Evolutionary conservation across 2,797 vertebrate species (phyloP).

Genomic region (Myripristis murdjan): DNA sequence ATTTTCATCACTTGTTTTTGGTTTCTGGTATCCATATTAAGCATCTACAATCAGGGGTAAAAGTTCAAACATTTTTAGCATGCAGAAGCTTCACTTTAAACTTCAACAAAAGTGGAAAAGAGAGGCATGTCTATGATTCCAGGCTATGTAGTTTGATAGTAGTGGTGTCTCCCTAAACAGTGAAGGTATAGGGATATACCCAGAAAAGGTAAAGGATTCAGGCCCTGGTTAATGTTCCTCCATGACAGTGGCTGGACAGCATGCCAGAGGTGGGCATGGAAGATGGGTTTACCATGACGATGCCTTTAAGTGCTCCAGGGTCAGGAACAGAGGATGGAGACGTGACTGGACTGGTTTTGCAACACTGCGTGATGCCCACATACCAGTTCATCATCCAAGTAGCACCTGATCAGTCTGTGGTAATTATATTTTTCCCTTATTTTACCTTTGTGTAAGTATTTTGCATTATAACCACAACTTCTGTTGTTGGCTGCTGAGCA

Average conservation of each 20-base stretch:
- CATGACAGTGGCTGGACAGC: constrained; percentile 71
- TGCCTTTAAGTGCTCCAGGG: constrained; percentile 51
- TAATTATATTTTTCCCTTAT: constrained; percentile 49
- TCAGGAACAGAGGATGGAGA: constrained; percentile 64
- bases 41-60: too few relatives aligned
- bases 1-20: too few relatives aligned
- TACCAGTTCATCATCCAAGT: constrained; percentile 87
- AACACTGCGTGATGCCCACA: constrained; percentile 82
- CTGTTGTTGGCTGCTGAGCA: too few relatives aligned
- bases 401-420: constrained; percentile 75
- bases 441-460: background rate
- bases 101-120: too few relatives aligned
- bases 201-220: background rate
- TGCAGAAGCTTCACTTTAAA: too few relatives aligned
- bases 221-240: background rate
- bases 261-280: constrained; percentile 69
- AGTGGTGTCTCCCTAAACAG: too few relatives aligned
- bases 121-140: background rate
- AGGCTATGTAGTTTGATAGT: background rate
- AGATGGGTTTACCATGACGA: constrained; percentile 63
- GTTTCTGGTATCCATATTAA: too few relatives aligned
- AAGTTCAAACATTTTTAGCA: too few relatives aligned
- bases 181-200: too few relatives aligned
- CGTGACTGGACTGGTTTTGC: constrained; percentile 74
- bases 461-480: too few relatives aligned